Conservation (phyloP, 2,113 vertebrate species). For the Chaenocephalus aceratus region DNA sequence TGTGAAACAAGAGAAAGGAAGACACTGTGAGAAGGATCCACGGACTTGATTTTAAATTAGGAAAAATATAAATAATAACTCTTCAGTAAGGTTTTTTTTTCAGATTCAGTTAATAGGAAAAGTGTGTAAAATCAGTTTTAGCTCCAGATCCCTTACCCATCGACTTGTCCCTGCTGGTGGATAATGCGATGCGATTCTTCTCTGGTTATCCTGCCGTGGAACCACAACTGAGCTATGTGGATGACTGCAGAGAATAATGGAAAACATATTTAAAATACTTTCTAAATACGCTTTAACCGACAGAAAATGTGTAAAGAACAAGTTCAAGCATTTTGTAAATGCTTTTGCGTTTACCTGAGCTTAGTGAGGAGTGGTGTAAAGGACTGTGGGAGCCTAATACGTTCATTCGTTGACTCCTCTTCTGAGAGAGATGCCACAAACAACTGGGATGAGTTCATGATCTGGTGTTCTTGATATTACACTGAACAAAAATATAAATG, state of each 20-base stretch:
- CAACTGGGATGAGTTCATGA: slow-evolving; percentile 42
- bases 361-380: slow-evolving; percentile 91
- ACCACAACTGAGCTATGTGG: slow-evolving; percentile 97
- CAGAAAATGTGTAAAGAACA: background rate
- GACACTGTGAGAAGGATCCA: background rate
- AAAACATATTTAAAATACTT: background rate
- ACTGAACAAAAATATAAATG: too few relatives aligned
- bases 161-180: slow-evolving; percentile 96
- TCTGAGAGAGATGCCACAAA: slow-evolving; percentile 83
- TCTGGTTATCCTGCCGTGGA: slow-evolving; percentile 94
- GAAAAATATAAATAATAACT: background rate
- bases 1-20: slow-evolving; percentile 60
- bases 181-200: slow-evolving; percentile 96
- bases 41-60: background rate
- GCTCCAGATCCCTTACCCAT: slow-evolving; percentile 86
- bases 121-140: background rate
- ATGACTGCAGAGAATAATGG: slow-evolving; percentile 85
- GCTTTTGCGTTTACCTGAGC: slow-evolving; percentile 85
- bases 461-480: background rate
- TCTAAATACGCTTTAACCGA: background rate
- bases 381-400: slow-evolving; percentile 94
- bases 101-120: background rate
- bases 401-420: slow-evolving; percentile 95
- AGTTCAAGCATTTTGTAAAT: background rate
- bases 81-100: background rate